Conservation (phyloP, 2,797 vertebrate species). For the Macroramphosus scolopax region DNA sequence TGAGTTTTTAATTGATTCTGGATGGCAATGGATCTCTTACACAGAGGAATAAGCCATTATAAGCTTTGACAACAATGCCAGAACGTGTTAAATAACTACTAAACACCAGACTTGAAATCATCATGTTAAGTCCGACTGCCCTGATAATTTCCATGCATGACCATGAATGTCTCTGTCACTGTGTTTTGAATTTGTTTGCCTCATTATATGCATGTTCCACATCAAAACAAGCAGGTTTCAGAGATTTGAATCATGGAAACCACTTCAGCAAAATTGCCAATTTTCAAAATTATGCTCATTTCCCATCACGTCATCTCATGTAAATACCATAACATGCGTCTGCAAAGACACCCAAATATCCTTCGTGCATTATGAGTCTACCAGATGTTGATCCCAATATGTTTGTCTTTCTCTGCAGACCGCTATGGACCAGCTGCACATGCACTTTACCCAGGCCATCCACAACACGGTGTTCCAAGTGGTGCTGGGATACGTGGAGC, state of each 20-base stretch:
- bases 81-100: conserved; percentile 1
- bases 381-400: too few relatives aligned
- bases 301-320: conserved; percentile 5
- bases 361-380: too few relatives aligned
- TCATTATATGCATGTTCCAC: conserved; percentile 4
- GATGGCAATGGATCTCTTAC: too few relatives aligned
- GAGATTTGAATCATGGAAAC: conserved; percentile 13
- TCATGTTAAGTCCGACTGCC: background rate
- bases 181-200: background rate
- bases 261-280: background rate
- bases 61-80: conserved; percentile 6
- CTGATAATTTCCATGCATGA: too few relatives aligned
- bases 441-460: conserved; percentile 99
- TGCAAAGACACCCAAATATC: conserved; percentile 13
- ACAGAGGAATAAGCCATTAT: background rate
- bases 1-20: conserved; percentile 8
- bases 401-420: conserved; percentile 77
- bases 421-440: conserved; percentile 98
- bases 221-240: conserved; percentile 14
- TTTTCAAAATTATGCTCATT: conserved; percentile 11
- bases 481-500: conserved; percentile 96
- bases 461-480: conserved; percentile 99
- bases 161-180: conserved; percentile 1
- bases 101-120: background rate
- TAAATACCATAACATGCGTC: background rate